Base-by-base conservation (phyloP, 2,888 invertebrate species). In the Deladenus siricidicola region DNA sequence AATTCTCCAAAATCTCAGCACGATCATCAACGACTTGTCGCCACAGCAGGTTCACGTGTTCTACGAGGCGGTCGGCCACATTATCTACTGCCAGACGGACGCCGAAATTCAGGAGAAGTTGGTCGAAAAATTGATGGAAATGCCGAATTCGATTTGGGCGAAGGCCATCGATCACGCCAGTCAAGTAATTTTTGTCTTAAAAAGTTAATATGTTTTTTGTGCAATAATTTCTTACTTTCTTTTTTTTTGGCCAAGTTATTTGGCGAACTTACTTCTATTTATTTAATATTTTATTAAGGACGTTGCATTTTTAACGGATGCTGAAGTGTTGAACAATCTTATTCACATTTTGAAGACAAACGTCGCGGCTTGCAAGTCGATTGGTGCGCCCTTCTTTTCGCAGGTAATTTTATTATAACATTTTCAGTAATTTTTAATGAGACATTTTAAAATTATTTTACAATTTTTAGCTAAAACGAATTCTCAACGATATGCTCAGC, bases 81-180 rank as follows among this genome's bases (percentile, higher is more conserved):
- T 99, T 92, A 96, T 99, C 78, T 89, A 89, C 79, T 91, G 94
- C 48, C 92, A 94, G 82, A 85, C 88, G 19, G 93, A 96, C 81
- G 39, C 47, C 19, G 54, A 44, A 4, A 54, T 88, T 39, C 94
- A 96, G 81, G 93, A 94, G 80, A 86, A 86, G 67, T 85, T 98
- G 43, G 94, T 99, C 79, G 93, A 94, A 79, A 89, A 91, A 77
- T 93, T 96, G 78, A 98, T 99, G 96, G 83, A 87, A 75, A 84
- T 98, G 68, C 98, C 98, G 17, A 98, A 99, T 83, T 89, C 90
- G 83, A 92, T 86, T 30, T 98, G 98, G 98, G 94, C 94, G 82
- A 93, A 93, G 76, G 90, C 96, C 59, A 94, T 98, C 76, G 89
- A 88, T 73, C 89, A 92, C 80, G 96, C 96, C 59, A 61, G 91